Percentiles rank a stretch among this genome's conserved stretches.
phyloP scores from a whole-genome alignment of 2,888 invertebrate species.

The Portevinia maculata region DNA sequence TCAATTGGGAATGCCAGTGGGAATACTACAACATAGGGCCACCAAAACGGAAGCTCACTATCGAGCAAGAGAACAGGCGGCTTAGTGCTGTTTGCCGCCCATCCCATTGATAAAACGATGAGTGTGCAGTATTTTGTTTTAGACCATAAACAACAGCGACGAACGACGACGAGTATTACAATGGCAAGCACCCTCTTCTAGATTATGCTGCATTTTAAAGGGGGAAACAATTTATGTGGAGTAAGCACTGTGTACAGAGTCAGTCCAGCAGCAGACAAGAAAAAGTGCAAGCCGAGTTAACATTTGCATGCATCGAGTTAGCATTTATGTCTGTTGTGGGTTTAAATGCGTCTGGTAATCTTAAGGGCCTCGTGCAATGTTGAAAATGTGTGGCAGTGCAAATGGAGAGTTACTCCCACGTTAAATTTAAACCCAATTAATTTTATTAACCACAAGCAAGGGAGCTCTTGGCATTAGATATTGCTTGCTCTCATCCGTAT shows the following conservation, averaged over 20 bases:
- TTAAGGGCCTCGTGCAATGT: not conserved
- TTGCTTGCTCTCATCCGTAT: no score
- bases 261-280: slow-evolving; percentile 4
- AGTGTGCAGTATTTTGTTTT: slow-evolving; percentile 57
- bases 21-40: slow-evolving; percentile 11
- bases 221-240: slow-evolving; percentile 40
- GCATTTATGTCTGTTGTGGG: not conserved
- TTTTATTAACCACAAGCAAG: no score
- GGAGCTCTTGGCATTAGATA: no score
- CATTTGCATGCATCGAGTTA: no score
- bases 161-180: slow-evolving; percentile 16
- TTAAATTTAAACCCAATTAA: no score
- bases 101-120: slow-evolving; percentile 71
- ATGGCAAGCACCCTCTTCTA: slow-evolving; percentile 28
- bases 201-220: slow-evolving; percentile 25
- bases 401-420: no score
- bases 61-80: slow-evolving; percentile 44
- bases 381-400: not conserved
- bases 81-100: slow-evolving; percentile 57
- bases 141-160: slow-evolving; percentile 46
- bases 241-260: slow-evolving; percentile 29
- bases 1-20: slow-evolving; percentile 52
- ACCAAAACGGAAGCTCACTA: slow-evolving; percentile 60
- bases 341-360: not conserved
- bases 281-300: no score